Evolutionary conservation across 92 coral and sea anemone genomes (phyloP).

Genomic region (Meandrina meandrites): DNA sequence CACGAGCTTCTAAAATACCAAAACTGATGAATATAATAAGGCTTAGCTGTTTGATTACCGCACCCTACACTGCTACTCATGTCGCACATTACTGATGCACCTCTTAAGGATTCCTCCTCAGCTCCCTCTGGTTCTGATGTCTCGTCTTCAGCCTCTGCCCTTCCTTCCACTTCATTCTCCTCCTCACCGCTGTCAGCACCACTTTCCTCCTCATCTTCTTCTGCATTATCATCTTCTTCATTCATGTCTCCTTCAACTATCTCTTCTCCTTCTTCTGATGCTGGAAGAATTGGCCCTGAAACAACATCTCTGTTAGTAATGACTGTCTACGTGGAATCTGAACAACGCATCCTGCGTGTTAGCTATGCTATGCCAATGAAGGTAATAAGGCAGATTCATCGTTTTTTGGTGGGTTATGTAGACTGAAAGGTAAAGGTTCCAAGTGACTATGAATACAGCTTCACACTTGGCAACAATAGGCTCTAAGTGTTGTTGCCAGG

Average conservation of each 20-base stretch:
- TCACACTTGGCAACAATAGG: not conserved
- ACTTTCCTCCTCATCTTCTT: conserved; percentile 65
- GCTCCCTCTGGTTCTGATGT: conserved; percentile 50
- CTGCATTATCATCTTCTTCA: conserved; percentile 62
- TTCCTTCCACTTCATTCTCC: conserved; percentile 71
- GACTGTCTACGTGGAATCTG: not conserved
- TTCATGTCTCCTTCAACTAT: conserved; percentile 60
- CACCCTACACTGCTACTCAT: not conserved
- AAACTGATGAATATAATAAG: too few relatives aligned
- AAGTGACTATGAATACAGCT: not conserved
- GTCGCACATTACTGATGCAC: not conserved
- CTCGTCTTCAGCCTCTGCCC: conserved; percentile 42
- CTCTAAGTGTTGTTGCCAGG: not conserved
- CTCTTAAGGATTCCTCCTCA: conserved; percentile 57
- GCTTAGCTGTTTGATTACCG: too few relatives aligned
- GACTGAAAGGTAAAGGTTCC: too few relatives aligned
- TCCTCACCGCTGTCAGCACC: conserved; percentile 58
- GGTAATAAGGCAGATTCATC: not conserved
- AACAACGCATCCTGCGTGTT: not conserved
- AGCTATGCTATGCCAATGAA: not conserved
- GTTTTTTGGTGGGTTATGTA: too few relatives aligned
- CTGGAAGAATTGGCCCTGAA: conserved; percentile 75
- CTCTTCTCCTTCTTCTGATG: conserved; percentile 88
- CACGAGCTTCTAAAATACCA: not conserved
- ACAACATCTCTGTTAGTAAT: not conserved